Evolutionary conservation across 2,113 vertebrate genomes (phyloP), one percentile per base, ranked within the genome.

Genomic region (Callocephalon fimbriatum): DNA sequence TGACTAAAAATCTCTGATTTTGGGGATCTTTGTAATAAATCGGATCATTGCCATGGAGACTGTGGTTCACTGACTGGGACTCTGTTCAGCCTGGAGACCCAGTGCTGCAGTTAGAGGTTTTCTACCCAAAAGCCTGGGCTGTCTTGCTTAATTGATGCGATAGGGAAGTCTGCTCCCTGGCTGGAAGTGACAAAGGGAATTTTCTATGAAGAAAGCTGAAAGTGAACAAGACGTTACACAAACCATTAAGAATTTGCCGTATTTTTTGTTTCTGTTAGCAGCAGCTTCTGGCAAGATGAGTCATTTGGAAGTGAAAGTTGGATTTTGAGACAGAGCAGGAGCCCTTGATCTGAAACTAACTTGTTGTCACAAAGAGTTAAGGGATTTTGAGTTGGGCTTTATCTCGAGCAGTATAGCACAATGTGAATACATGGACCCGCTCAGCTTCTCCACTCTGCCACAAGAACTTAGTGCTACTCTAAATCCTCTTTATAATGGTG

Each of bases 291-390:
- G 96, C 96, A 93, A 95, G 31, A 47, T 93, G 93, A 95, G 96
- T 97, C 93, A 98, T 97, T 96, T 95, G 96, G 82, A 88, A 98
- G 94, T 61, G 95, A 97, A 97, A 96, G 94, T 96, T 92, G 13
- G 91, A 66, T 97, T 97, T 96, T 85, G 95, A 98, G 97, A 82
- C 79, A 85, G 89, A 98, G 95, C 85, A n/a, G 91, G 81, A 97
- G 74, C 93, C 65, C 93, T 96, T 98, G 95, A 91, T 98, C 97
- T 98, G 95, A 98, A 98, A 97, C 97, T 98, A 98, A 97, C 98
- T 97, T 98, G 96, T 97, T 96, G 97, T 96, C 97, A 97, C 92
- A 88, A 98, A 95, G 81, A 90, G 82, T 97, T 96, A 97, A 70
- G 87, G 76, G 86, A 29, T 70, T 86, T 62, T 22, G 47, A 86